A percentile compares a stretch with the other conserved stretches of the same genome.
Evolutionary conservation across 2,797 vertebrate species (phyloP).

Genomic region (Artibeus lituratus): DNA sequence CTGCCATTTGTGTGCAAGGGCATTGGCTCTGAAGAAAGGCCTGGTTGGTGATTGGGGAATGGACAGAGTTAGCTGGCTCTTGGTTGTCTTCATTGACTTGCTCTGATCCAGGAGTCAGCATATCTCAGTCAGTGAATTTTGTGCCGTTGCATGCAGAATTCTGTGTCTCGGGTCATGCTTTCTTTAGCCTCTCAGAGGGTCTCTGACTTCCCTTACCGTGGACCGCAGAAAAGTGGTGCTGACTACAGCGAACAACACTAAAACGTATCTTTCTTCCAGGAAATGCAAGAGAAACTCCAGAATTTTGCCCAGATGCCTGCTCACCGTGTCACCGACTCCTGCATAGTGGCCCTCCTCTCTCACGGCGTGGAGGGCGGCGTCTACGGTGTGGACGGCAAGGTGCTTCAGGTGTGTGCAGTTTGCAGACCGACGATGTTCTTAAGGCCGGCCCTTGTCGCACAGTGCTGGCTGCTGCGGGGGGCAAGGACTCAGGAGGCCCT

Average conservation of each 20-base stretch:
- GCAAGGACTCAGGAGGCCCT: not conserved
- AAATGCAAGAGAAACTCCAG: conserved; percentile 88
- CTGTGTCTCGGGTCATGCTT: not conserved
- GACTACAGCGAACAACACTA: not conserved
- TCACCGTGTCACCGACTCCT: conserved; percentile 88
- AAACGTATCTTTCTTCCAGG: conserved; percentile 78
- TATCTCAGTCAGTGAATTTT: not conserved
- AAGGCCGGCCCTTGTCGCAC: not conserved
- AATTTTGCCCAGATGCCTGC: conserved; percentile 84
- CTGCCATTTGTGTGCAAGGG: not conserved
- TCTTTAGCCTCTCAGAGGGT: not conserved
- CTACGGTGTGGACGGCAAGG: conserved; percentile 92
- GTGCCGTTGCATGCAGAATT: not conserved
- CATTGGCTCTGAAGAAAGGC: not conserved
- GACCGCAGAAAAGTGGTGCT: not conserved
- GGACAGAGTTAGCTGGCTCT: not conserved
- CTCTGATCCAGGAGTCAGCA: not conserved
- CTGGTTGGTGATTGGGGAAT: not conserved
- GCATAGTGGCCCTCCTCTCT: conserved; percentile 93
- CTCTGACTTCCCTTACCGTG: not conserved
- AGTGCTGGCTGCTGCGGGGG: not conserved
- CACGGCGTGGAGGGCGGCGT: conserved; percentile 95
- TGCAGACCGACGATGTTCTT: rapidly evolving
- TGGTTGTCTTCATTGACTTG: not conserved
- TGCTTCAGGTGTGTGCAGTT: conserved; percentile 87